Evolutionary conservation across 2,888 invertebrate genomes (phyloP).

Genomic region (Marasmarcha lunaedactyla): DNA sequence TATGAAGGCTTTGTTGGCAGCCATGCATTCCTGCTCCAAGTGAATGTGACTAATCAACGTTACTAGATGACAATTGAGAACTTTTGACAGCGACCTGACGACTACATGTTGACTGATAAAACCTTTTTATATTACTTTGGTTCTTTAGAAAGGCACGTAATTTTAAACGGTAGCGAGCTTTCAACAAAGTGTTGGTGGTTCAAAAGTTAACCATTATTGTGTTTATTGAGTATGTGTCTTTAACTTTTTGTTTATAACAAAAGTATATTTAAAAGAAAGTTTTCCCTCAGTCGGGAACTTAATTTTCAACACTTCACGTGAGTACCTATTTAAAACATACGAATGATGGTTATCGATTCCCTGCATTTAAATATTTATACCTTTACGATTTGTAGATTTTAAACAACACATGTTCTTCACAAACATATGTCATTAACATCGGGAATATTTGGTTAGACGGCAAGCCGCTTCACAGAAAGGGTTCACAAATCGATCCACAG

Average conservation of each 20-base stretch:
- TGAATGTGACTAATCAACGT: constrained; percentile 44
- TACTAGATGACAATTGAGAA: constrained; percentile 44
- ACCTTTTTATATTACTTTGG: too few relatives aligned
- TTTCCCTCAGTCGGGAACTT: too few relatives aligned
- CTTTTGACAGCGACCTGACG: constrained; percentile 28
- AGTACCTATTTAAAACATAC: too few relatives aligned
- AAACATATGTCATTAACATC: constrained; percentile 27
- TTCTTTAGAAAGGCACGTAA: neutral
- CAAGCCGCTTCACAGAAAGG: constrained; percentile 55
- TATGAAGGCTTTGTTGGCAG: constrained; percentile 49
- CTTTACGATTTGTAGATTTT: constrained; percentile 13
- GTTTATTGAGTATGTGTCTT: too few relatives aligned
- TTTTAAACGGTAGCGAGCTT: too few relatives aligned
- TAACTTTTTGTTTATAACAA: too few relatives aligned
- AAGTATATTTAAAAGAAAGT: too few relatives aligned
- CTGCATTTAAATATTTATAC: neutral
- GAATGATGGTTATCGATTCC: too few relatives aligned
- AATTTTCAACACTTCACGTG: too few relatives aligned
- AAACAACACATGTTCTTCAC: constrained; percentile 22
- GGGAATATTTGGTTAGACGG: constrained; percentile 38
- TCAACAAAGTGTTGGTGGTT: too few relatives aligned
- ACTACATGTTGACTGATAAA: constrained; percentile 21
- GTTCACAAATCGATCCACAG: constrained; percentile 54
- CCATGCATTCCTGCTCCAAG: constrained; percentile 39
- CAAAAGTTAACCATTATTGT: too few relatives aligned